Percentiles rank a stretch among this genome's conserved stretches.
Conservation (phyloP, 2,113 vertebrate species). For the Istiophorus platypterus region DNA sequence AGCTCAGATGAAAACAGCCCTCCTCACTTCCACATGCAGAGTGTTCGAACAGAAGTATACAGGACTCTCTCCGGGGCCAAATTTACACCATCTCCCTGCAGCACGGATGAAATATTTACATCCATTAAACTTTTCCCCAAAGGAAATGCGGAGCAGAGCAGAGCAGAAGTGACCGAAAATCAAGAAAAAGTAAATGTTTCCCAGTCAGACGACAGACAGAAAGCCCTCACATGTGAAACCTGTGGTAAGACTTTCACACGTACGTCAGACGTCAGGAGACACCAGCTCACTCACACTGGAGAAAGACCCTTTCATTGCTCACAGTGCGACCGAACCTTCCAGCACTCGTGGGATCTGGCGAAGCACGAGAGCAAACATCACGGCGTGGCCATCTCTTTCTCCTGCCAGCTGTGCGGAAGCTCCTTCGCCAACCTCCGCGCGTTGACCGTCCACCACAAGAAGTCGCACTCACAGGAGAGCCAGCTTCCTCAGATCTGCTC, state of each 20-base stretch:
- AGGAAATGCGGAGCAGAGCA: neutral
- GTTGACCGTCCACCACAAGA: slow-evolving; percentile 78
- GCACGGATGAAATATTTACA: slow-evolving; percentile 78
- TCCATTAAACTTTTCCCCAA: slow-evolving; percentile 75
- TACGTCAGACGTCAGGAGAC: slow-evolving; percentile 88
- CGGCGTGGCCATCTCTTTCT: slow-evolving; percentile 75
- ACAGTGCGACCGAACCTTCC: slow-evolving; percentile 82
- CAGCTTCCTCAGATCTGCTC: slow-evolving; percentile 84
- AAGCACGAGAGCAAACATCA: slow-evolving; percentile 82
- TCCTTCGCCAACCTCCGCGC: slow-evolving; percentile 77
- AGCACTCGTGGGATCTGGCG: slow-evolving; percentile 85
- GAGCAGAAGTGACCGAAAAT: neutral
- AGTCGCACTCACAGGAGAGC: slow-evolving; percentile 60
- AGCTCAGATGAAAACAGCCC: slow-evolving; percentile 41
- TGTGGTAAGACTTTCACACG: slow-evolving; percentile 88
- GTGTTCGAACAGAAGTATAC: slow-evolving; percentile 60
- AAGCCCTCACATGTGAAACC: slow-evolving; percentile 75
- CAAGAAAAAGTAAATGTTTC: neutral
- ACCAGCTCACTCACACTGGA: slow-evolving; percentile 86
- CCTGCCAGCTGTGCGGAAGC: slow-evolving; percentile 71
- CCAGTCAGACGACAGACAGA: slow-evolving; percentile 21
- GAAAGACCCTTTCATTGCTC: slow-evolving; percentile 83
- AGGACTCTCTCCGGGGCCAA: slow-evolving; percentile 36
- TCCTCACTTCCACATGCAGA: slow-evolving; percentile 80
- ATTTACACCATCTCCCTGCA: slow-evolving; percentile 62